phyloP scores from a whole-genome alignment of 2,797 vertebrate genomes.

The Phataginus tetradactyla region DNA sequence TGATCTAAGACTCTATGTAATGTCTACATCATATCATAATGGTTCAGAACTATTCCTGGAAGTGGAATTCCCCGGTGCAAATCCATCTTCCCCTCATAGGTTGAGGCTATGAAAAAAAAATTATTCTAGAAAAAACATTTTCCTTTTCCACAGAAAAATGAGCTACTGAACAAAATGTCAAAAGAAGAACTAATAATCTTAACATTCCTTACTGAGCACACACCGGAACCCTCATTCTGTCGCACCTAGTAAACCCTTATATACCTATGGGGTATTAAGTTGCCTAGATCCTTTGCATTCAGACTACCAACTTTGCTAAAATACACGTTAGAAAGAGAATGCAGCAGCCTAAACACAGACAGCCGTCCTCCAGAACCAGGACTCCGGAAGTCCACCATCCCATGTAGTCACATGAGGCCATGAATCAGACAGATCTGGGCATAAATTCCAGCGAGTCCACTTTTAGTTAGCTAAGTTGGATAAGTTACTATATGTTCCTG shows the following conservation, averaged over 20 bases:
- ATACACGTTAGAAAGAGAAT: not conserved
- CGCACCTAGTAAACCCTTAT: not conserved
- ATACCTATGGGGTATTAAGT: not conserved
- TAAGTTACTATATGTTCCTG: not conserved
- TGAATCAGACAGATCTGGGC: not conserved
- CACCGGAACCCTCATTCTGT: not conserved
- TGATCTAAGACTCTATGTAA: not conserved
- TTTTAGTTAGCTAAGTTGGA: not conserved
- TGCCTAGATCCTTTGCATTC: not conserved
- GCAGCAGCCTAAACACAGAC: not conserved
- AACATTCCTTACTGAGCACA: not conserved
- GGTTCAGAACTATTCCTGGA: constrained; percentile 10
- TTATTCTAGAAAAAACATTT: constrained; percentile 20
- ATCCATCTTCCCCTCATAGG: not conserved
- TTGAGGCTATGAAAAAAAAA: not conserved
- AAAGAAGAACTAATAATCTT: not conserved
- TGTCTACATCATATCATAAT: not conserved
- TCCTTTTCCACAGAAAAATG: constrained; percentile 1
- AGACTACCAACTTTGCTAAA: not conserved
- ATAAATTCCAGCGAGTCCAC: not conserved
- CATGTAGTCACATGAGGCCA: not conserved
- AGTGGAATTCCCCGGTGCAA: not conserved
- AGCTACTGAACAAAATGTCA: not conserved
- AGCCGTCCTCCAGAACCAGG: not conserved
- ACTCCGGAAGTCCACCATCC: not conserved